A percentile compares a stretch with the other conserved stretches of the same genome.
Conservation (phyloP, 2,113 vertebrate species). For the Hemiprocne comata region DNA sequence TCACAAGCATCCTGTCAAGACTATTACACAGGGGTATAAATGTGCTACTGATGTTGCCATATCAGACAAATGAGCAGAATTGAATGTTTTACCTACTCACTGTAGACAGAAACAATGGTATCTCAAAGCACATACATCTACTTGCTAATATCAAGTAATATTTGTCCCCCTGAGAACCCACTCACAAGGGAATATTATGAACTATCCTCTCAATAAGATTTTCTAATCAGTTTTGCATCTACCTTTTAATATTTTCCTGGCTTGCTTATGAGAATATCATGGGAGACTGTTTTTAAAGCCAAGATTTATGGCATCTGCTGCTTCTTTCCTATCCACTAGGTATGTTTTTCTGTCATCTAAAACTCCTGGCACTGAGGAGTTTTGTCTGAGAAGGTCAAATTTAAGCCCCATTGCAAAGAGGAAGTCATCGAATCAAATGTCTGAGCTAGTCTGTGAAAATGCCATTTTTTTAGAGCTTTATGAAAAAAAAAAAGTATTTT, state of each 20-base stretch:
- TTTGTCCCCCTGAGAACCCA: not conserved
- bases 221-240: not conserved
- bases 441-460: not conserved
- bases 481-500: not conserved
- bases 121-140: not conserved
- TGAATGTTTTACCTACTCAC: not conserved
- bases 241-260: not conserved
- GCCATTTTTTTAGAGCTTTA: not conserved
- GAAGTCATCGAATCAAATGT: not conserved
- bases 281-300: not conserved
- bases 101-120: not conserved
- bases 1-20: not conserved
- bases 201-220: not conserved
- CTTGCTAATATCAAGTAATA: not conserved
- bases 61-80: not conserved
- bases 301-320: not conserved
- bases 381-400: conserved; percentile 21
- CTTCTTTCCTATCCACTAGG: not conserved
- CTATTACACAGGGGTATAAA: not conserved
- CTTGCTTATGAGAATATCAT: not conserved
- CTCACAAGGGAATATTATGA: not conserved
- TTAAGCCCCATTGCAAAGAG: not conserved
- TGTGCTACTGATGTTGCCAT: not conserved
- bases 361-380: not conserved
- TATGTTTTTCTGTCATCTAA: not conserved